Evolutionary conservation across 92 coral and sea anemone genomes (phyloP).

Genomic region (Paramuricea clavata): DNA sequence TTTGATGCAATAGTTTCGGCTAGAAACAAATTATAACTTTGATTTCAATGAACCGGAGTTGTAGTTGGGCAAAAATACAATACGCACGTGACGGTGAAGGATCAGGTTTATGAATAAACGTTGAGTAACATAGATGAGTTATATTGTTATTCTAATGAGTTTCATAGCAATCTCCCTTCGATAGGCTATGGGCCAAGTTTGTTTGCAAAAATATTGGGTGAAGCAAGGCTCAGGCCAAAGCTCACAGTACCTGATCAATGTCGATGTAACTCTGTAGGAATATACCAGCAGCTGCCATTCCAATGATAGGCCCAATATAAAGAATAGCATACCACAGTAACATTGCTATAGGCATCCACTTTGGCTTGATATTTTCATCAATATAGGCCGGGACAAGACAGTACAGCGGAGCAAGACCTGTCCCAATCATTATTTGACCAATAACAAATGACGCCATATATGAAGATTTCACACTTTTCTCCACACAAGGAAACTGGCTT

Average conservation of each 20-base stretch:
- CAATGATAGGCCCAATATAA: slow-evolving; percentile 81
- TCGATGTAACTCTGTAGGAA: slow-evolving; percentile 73
- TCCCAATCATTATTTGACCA: slow-evolving; percentile 93
- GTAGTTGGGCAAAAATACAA: too few species aligned
- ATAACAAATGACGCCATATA: slow-evolving; percentile 72
- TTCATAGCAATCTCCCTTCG: too few species aligned
- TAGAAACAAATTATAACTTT: slow-evolving; percentile 9
- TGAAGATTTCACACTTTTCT: slow-evolving; percentile 68
- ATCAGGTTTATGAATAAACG: too few species aligned
- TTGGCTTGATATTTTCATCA: slow-evolving; percentile 91
- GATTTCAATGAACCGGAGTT: not conserved
- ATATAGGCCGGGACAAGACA: slow-evolving; percentile 94
- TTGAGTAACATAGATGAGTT: too few species aligned
- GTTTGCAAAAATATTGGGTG: too few species aligned
- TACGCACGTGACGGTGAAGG: too few species aligned
- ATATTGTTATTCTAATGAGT: too few species aligned
- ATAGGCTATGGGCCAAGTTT: too few species aligned
- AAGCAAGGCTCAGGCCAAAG: too few species aligned
- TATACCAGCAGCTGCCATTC: slow-evolving; percentile 74
- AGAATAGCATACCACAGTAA: slow-evolving; percentile 76
- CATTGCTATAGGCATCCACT: slow-evolving; percentile 82
- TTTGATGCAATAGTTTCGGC: slow-evolving; percentile 62
- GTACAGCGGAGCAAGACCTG: slow-evolving; percentile 92
- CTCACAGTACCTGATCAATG: slow-evolving; percentile 71
- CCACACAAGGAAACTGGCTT: slow-evolving; percentile 62